Base-by-base conservation (phyloP, 92 coral and sea anemone genomes). In the Hydrozoanthus gracilis region DNA sequence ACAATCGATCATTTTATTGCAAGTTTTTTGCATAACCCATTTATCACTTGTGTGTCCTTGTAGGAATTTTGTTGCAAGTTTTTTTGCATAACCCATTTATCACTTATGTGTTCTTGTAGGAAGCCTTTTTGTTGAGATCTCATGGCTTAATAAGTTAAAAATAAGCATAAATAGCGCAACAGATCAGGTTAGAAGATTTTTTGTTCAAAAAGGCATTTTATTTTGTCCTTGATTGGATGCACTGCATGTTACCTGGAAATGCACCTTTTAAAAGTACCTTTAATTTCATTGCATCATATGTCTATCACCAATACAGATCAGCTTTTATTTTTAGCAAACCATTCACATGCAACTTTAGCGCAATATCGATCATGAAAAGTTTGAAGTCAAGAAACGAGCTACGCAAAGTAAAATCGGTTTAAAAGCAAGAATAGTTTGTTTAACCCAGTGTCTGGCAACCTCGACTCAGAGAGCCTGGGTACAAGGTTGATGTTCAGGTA, bases 281-380 rank as follows among this genome's bases (percentile, higher is more conserved):
- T 65, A 65, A 44, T 65, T 15, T 65, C 71, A 65, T n/a, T 65
- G 71, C 71, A 65, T 65, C 71, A 65, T 5, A 65, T 44, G 18
- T n/a, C 35, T 65, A 65, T 65, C 71, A 65, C 71, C 71, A 65
- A 65, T 65, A 65, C n/a, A 44, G 71, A 65, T n/a, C 71, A 65
- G 71, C 71, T 65, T 65, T 65, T 65, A 65, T n/a, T 65, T 65
- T 65, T n/a, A n/a, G 71, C 71, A 65, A 65, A 27, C 71, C 71
- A 65, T 65, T 44, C 71, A 65, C 71, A 65, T 44, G n/a, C n/a
- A n/a, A 65, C 8, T 65, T 27, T 27, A 65, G 71, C 71, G 35
- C 18, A 44, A 27, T 65, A n/a, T 27, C 18, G 71, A n/a, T 65
- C 18, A 65, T 65, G 71, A 65, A 65, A 65, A 65, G 71, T 44